Evolutionary conservation across 2,113 vertebrate species (phyloP).

Genomic region (Ptychochromis oligacanthus): DNA sequence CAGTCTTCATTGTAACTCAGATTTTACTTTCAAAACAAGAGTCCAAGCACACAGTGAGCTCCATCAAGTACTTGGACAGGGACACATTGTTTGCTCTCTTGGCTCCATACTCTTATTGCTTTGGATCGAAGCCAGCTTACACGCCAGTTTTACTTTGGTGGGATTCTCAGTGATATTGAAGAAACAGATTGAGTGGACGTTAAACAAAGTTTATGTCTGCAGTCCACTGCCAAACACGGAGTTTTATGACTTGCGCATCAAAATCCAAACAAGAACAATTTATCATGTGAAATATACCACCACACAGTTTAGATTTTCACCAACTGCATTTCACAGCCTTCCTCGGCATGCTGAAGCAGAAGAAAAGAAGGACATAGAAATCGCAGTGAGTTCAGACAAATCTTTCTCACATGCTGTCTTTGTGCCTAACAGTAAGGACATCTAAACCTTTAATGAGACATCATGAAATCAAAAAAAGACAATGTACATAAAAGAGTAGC

Average conservation of each 20-base stretch:
- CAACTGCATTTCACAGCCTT: neutral
- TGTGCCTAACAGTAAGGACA: neutral
- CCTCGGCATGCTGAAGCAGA: neutral
- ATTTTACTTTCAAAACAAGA: conserved; percentile 19
- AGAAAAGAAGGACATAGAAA: neutral
- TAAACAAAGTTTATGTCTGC: conserved; percentile 5
- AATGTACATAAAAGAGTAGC: neutral
- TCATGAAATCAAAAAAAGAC: neutral
- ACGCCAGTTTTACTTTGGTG: conserved; percentile 17
- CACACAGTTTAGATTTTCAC: neutral
- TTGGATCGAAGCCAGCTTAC: conserved; percentile 28
- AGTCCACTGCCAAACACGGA: neutral
- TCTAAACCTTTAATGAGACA: neutral
- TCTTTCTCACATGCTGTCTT: neutral
- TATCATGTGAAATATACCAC: neutral
- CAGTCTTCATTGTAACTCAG: neutral
- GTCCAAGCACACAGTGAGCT: neutral
- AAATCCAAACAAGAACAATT: neutral
- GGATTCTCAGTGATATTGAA: conserved; percentile 5
- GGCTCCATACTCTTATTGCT: conserved; percentile 24
- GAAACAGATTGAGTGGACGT: neutral
- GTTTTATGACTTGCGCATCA: neutral
- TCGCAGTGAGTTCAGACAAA: neutral
- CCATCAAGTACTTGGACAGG: neutral
- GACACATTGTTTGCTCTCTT: conserved; percentile 2